Percentiles rank a stretch among this genome's conserved stretches.
These are phyloP conservation scores for Drosophila nigrodunni DNA, from an alignment of 1,140 invertebrate species.

Conservation along the genomic window DNA sequence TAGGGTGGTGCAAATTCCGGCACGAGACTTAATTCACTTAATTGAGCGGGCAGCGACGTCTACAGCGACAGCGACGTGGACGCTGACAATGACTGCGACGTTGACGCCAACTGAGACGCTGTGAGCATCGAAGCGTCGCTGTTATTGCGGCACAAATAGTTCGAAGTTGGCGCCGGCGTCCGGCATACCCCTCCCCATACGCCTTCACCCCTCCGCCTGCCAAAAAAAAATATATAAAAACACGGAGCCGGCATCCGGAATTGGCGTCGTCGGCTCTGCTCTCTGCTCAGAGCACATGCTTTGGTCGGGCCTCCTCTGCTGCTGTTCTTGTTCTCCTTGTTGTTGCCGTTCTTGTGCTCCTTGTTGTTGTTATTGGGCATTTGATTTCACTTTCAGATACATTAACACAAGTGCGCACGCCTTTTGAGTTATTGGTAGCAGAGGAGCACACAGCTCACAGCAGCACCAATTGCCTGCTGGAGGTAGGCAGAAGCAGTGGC, in stretches of 20 bases:
- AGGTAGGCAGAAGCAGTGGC: background rate
- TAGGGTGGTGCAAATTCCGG: conserved; percentile 73
- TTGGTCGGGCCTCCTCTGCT: conserved; percentile 15
- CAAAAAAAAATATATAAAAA: background rate
- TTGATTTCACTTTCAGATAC: conserved; percentile 79
- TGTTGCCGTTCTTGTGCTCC: background rate
- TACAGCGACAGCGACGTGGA: conserved; percentile 14
- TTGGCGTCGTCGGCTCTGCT: conserved; percentile 23
- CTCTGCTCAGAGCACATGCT: conserved; percentile 1
- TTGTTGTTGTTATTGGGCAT: conserved; percentile 41
- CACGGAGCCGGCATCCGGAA: conserved; percentile 16
- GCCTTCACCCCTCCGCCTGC: too few relatives aligned
- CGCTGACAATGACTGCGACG: conserved; percentile 3
- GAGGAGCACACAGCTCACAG: conserved; percentile 2
- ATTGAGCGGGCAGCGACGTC: conserved; percentile 61
- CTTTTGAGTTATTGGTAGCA: conserved; percentile 78
- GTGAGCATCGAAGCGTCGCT: conserved; percentile 35
- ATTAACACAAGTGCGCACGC: conserved; percentile 77
- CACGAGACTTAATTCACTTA: conserved; percentile 80
- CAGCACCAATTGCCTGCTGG: conserved; percentile 10
- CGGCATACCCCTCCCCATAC: conserved; percentile 34
- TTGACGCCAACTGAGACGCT: conserved; percentile 19
- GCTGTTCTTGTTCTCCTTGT: conserved; percentile 2
- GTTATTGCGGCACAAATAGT: conserved; percentile 57
- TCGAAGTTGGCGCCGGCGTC: conserved; percentile 64